A percentile compares a stretch with the other conserved stretches of the same genome.
Conservation (phyloP, 2,888 invertebrate genomes). For the Drosophila histrio region DNA sequence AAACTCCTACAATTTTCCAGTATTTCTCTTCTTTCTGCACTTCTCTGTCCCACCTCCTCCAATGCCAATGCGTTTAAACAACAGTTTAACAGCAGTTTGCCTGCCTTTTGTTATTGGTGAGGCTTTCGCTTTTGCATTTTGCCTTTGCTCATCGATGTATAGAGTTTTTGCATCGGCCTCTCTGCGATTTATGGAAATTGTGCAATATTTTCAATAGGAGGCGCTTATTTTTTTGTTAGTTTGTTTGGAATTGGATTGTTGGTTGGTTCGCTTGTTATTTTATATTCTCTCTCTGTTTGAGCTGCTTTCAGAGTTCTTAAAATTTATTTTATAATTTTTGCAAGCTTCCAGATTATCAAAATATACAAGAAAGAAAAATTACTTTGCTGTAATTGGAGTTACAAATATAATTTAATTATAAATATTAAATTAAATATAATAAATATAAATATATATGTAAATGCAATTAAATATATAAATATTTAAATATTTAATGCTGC, state of each 20-base stretch:
- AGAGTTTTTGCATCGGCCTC: constrained; percentile 43
- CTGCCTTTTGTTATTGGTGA: constrained; percentile 77
- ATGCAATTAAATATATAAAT: not conserved
- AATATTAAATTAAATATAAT: not conserved
- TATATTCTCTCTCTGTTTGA: not conserved
- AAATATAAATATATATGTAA: not conserved
- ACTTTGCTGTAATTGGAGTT: not conserved
- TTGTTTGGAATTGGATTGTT: not conserved
- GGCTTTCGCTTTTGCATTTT: constrained; percentile 68
- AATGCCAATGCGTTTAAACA: constrained; percentile 74
- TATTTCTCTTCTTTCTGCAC: not conserved
- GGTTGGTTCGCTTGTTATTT: not conserved
- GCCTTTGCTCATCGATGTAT: constrained; percentile 59
- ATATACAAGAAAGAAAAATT: not conserved
- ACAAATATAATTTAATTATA: not conserved
- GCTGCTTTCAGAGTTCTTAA: not conserved
- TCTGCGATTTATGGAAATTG: constrained; percentile 74
- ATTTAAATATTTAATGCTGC: not conserved
- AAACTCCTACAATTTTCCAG: constrained; percentile 52
- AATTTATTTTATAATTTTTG: not conserved
- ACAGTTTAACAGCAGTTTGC: constrained; percentile 78
- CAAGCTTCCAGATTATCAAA: not conserved
- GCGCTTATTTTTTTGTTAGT: constrained; percentile 11
- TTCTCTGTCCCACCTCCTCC: not conserved
- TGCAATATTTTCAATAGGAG: constrained; percentile 64